Base-by-base conservation (phyloP, 2,113 vertebrate species). In the Copsychus sechellarum region DNA sequence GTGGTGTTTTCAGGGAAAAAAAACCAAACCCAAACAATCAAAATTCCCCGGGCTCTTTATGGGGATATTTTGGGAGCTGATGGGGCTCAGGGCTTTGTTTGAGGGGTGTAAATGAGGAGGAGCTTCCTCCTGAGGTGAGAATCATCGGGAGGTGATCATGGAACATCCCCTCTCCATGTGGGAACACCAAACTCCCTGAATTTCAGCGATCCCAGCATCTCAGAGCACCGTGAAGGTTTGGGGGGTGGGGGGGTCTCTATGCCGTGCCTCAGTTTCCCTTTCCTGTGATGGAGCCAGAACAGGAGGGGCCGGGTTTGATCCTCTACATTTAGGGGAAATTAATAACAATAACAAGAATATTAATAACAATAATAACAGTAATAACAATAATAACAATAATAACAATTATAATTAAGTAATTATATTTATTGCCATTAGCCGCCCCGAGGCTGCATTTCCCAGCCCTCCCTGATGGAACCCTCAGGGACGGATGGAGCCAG, bases 1-100 rank as follows among this genome's bases (percentile, higher is more conserved):
- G 25, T 5, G 67, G 19, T 15, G 29, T 13, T 56, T 60, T 11
- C 20, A 14, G 18, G 38, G 17, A 0, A 13, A 40, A 25, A 5
- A 11, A 54, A 34, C 23, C 8, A 40, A 40, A 40, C n/a, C n/a
- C n/a, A n/a, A n/a, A n/a, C n/a, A n/a, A 1, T 14, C 3, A 9
- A 9, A 57, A 62, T 40, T 42, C 6, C 10, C 5, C 11, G 0
- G 14, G 28, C 21, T 69, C 23, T 43, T 1, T 0, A 3, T 19
- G 71, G 40, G 17, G n/a, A 12, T 12, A 1, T 5, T 1, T 0
- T 8, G 53, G 66, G 81, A 36, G 42, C 40, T 4, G 2, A 9
- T 0, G 2, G 45, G 29, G 29, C 47, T 36, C 11, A 1, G 61
- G 66, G 57, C 12, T 65, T n/a, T n/a, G 51, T 22, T 38, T 7